These are phyloP conservation scores for Anticlea derivata DNA, from an alignment of 2,888 invertebrate species.

Conservation along the genomic window DNA sequence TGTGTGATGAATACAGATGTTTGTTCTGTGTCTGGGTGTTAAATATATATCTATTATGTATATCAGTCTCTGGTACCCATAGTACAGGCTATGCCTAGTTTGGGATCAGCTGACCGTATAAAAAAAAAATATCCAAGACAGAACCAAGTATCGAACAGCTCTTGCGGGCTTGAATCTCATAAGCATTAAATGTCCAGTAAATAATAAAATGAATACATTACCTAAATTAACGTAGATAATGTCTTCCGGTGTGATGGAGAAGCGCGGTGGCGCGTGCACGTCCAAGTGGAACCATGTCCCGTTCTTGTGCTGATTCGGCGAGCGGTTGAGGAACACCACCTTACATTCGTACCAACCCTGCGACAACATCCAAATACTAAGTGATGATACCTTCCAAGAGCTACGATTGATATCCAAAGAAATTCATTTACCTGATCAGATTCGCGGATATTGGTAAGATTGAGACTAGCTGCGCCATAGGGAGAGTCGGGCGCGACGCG, in stretches of 20 bases:
- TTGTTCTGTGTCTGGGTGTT: too few relatives aligned
- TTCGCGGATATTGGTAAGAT: slow-evolving; percentile 96
- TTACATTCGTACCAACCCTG: slow-evolving; percentile 97
- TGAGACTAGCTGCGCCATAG: slow-evolving; percentile 96
- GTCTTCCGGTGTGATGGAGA: slow-evolving; percentile 97
- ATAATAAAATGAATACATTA: background rate
- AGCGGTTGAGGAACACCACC: slow-evolving; percentile 97
- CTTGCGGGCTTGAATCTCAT: too few relatives aligned
- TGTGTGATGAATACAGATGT: too few relatives aligned
- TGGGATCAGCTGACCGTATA: too few relatives aligned
- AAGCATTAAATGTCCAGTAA: too few relatives aligned
- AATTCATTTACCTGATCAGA: slow-evolving; percentile 86
- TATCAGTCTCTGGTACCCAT: too few relatives aligned
- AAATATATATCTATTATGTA: too few relatives aligned
- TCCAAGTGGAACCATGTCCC: slow-evolving; percentile 99
- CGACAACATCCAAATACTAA: slow-evolving; percentile 11
- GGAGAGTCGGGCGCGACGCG: slow-evolving; percentile 94
- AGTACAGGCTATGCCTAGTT: too few relatives aligned
- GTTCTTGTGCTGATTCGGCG: slow-evolving; percentile 95
- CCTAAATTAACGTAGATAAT: slow-evolving; percentile 97
- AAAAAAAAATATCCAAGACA: too few relatives aligned
- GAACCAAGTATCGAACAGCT: background rate
- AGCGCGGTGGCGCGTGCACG: slow-evolving; percentile 98
- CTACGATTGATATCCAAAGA: background rate
- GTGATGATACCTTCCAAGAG: background rate